These are phyloP conservation scores for Hormiphora californensis DNA, from an alignment of 37 sponge, comb jelly and placozoan genomes.

Conservation along the genomic window DNA sequence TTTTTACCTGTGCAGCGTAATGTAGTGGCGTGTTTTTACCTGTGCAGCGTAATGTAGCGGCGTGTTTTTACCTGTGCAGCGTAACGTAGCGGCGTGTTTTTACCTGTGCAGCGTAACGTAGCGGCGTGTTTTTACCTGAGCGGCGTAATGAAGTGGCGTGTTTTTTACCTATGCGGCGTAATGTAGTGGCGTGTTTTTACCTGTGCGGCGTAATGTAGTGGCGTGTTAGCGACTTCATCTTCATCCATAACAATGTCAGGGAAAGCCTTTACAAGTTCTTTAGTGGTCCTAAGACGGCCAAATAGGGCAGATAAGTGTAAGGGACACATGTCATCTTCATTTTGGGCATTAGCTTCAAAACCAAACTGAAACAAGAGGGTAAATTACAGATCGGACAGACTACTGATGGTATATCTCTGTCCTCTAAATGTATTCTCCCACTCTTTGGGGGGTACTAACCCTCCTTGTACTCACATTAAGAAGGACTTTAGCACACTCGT, in stretches of 20 bases:
- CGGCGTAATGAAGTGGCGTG: too few species aligned
- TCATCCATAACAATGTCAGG: conserved; percentile 64
- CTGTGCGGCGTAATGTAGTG: conserved; percentile 32
- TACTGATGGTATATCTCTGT: neutral
- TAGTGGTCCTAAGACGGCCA: conserved; percentile 48
- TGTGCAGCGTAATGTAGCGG: too few species aligned
- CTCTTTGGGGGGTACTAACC: neutral
- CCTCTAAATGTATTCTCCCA: neutral
- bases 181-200: too few species aligned
- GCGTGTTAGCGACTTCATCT: conserved; percentile 81
- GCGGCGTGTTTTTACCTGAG: too few species aligned
- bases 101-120: too few species aligned
- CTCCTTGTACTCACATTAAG: too few species aligned
- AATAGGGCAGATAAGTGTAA: conserved; percentile 68
- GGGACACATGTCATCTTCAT: conserved; percentile 77
- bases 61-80: too few species aligned
- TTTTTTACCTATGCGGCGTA: neutral
- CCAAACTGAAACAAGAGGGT: conserved; percentile 17
- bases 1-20: too few species aligned
- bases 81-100: too few species aligned
- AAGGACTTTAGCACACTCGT: conserved; percentile 58
- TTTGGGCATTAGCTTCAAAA: conserved; percentile 62
- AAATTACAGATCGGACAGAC: neutral
- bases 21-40: too few species aligned
- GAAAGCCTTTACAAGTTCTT: neutral